Evolutionary conservation across 2,888 invertebrate genomes (phyloP), one percentile per base, ranked within the genome.

Genomic region (Gari tellinella): DNA sequence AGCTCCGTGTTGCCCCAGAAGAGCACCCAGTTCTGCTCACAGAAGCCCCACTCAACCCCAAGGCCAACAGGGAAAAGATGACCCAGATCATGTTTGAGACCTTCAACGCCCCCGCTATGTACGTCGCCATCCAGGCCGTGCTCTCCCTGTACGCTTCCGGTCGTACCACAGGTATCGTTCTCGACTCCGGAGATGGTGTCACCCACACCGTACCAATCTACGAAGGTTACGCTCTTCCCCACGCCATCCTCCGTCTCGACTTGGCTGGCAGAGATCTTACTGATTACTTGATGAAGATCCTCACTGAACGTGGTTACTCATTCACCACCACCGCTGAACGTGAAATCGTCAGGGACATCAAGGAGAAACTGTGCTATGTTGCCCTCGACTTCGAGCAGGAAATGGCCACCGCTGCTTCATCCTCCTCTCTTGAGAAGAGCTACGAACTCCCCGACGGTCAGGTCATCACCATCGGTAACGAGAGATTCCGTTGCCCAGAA

Each of bases 281-380:
- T 92, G 83, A 83, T 58, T 83, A 82, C 73, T 63, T 83, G 96
- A 97, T 86, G 94, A 79, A 83, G 76, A 79, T 80, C 67, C 53
- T 85, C 61, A 79, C 78, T 56, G 92, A 92, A 82, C 88, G 92
- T 67, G 92, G 92, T 78, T 92, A 92, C 86, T 89, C 89, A 45
- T 92, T 92, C 88, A 91, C 90, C 63, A 91, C 90, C 76, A 81
- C 85, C 52, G 86, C 85, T 63, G 94, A 94, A 86, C 94, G 97
- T 89, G 97, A 97, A 94, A 97, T 97, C 91, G 97, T 97, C 81
- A 95, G 97, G 88, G 97, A 97, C 93, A 97, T 97, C 93, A 97
- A 97, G 94, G 97, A 97, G 92, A 89, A 88, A 67, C 80, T 90
- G 55, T 87, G 88, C 84, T 90, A 90, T 78, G 88, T 89, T 51